Base-by-base conservation (phyloP, 2,888 invertebrate species). In the Mythimna ferrago region DNA sequence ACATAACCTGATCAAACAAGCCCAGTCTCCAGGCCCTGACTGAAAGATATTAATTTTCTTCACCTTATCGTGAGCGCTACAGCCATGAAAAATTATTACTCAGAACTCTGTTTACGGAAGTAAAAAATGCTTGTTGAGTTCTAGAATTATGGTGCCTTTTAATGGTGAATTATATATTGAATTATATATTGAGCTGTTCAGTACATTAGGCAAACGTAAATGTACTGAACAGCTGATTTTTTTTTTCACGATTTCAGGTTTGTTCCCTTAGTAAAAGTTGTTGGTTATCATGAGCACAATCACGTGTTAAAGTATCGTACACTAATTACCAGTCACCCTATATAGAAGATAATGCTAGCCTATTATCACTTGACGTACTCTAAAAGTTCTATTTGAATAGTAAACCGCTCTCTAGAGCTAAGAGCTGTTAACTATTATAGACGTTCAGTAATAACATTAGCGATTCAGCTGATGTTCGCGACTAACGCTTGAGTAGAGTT, bases 401-500 rank as follows among this genome's bases (percentile, higher is more conserved):
- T 41, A 64, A 64, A 64, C 9, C 56, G 32, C 41, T 56, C 32
- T 64, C 51, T 7, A 4, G 21, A 57, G 44, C 44, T 44, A 51
- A 60, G 41, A 19, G 21, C 60, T 53, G 62, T 58, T 62, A 64
- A 68, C 48, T 58, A 53, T 21, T 35, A 61, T 66, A 76, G 14
- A 70, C 61, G 62, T 71, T 76, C 16, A 63, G 72, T 48, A 66
- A 79, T 84, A 81, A 75, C 69, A 81, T 83, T 81, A 76, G 73
- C 69, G 69, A 81, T 83, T 79, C 65, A 6, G 51, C 41, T 44
- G 53, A 63, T 67, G 71, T 75, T 81, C 71, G 62, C 73, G 26
- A 78, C 11, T 32, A 56, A 57, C 63, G 64, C 61, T 66, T 3
- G 14, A 41, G 41, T 41, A 14, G 41, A 41, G 21, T 41, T 61